Conservation (phyloP, 2,888 invertebrate species). For the Microdon myrmicae region DNA sequence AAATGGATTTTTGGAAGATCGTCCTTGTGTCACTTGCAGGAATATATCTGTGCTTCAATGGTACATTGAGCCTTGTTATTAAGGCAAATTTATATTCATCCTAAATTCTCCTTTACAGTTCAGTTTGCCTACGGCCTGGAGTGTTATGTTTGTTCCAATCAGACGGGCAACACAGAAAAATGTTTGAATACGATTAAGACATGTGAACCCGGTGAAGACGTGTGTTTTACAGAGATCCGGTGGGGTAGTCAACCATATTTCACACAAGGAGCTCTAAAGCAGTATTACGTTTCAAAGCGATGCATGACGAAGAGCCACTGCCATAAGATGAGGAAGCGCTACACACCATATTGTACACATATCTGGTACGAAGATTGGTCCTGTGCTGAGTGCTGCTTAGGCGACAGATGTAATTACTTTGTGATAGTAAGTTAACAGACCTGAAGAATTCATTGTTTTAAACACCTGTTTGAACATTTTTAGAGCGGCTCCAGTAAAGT, state of each 20-base stretch:
- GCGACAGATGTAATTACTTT: conserved; percentile 95
- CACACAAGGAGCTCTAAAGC: conserved; percentile 91
- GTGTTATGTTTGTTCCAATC: conserved; percentile 94
- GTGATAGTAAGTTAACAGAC: conserved; percentile 81
- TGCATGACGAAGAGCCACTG: conserved; percentile 87
- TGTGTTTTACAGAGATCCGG: conserved; percentile 80
- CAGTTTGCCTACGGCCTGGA: conserved; percentile 73
- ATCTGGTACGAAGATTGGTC: conserved; percentile 98
- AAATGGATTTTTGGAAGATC: conserved; percentile 58
- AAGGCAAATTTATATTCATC: conserved; percentile 12
- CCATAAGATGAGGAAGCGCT: conserved; percentile 74
- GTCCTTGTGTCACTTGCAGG: conserved; percentile 55
- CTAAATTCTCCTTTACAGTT: conserved; percentile 50
- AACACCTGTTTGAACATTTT: not conserved
- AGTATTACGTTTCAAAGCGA: conserved; percentile 90
- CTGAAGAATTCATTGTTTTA: accelerated
- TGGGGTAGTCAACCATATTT: conserved; percentile 96
- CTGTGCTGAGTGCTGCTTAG: conserved; percentile 95
- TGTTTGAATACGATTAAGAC: conserved; percentile 91
- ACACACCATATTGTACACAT: conserved; percentile 84
- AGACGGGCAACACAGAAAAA: conserved; percentile 92
- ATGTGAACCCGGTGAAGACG: conserved; percentile 81
- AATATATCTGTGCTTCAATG: conserved; percentile 59
- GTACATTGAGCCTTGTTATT: conserved; percentile 48
- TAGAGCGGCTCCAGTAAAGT: conserved; percentile 30